Base-by-base conservation (phyloP, 2,888 invertebrate species). In the Sesamia inferens region DNA sequence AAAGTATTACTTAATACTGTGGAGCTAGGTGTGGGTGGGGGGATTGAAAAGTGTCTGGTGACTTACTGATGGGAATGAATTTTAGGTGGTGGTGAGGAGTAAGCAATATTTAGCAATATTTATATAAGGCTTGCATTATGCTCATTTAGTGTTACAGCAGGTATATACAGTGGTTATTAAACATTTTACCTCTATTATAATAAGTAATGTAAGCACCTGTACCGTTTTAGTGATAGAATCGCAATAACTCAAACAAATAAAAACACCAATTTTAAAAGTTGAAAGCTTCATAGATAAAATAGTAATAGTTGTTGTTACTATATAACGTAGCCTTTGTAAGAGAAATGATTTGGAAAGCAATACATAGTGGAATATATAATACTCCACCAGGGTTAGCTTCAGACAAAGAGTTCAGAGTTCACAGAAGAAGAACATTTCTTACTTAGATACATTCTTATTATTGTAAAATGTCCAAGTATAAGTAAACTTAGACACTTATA, bases 111-210 rank as follows among this genome's bases (percentile, higher is more conserved):
- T 31, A 31, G 31, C 31, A 39, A 66, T 62, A 22, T 42, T 19
- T 66, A 47, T 70, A 48, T 54, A 74, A 31, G 22, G 55, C 31
- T 55, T 67, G 42, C 19, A 67, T 44, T 70, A 24, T 70, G 78
- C 81, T 81, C 78, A 81, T 81, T 65, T 76, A 70, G 10, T 70
- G 31, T 57, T 51, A 57, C 24, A 74, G 31, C 3, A 31, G 31
- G 14, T 54, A 11, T 57, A 24, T 66, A 54, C 44, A 59, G 31
- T 68, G 48, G 55, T 69, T 62, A 62, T 62, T 63, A 42, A 6
- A 51, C 58, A 64, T 13, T 48, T 55, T 75, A 44, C n/a, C 55
- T 14, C 31, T 14, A 71, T 78, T 16, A 24, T 54, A 64, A 31
- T 31, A 51, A 51, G 13, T 64, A 48, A 24, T 78, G 19, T 55